Percentiles rank a stretch among this genome's conserved stretches.
Conservation (phyloP, 1,140 invertebrate species). For the Zophobas atratus region DNA sequence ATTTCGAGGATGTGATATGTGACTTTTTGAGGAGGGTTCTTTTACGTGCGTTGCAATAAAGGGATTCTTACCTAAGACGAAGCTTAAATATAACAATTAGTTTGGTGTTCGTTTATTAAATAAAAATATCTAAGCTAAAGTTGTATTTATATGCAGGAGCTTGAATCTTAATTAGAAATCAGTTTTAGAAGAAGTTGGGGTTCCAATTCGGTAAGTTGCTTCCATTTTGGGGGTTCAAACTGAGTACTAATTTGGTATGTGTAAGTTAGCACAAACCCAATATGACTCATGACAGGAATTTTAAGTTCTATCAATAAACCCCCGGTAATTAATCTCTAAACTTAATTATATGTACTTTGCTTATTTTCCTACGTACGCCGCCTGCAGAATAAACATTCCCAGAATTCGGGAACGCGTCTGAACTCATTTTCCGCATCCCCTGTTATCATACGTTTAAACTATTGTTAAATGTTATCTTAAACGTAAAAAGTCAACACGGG, state of each 20-base stretch:
- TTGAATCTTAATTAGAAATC: too few relatives aligned
- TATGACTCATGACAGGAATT: slow-evolving; percentile 52
- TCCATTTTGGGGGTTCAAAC: neutral
- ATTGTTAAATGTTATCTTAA: slow-evolving; percentile 25
- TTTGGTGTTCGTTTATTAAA: neutral
- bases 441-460: slow-evolving; percentile 18
- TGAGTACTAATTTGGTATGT: slow-evolving; percentile 53
- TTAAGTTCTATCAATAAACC: slow-evolving; percentile 45
- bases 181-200: too few relatives aligned
- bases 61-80: too few relatives aligned
- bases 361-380: slow-evolving; percentile 10
- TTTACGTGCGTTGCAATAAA: too few relatives aligned
- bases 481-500: slow-evolving; percentile 24
- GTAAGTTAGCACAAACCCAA: slow-evolving; percentile 52
- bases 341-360: slow-evolving; percentile 39
- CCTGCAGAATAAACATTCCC: slow-evolving; percentile 21
- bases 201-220: neutral
- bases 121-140: neutral
- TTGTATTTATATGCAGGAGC: too few relatives aligned
- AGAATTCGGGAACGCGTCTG: neutral
- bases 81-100: too few relatives aligned
- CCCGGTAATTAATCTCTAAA: slow-evolving; percentile 46
- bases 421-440: neutral
- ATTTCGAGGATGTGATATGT: slow-evolving; percentile 31
- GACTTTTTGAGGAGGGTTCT: neutral